Percentiles rank a stretch among this genome's conserved stretches.
phyloP scores from a whole-genome alignment of 2,888 invertebrate genomes.

The Pristionchus mayeri region DNA sequence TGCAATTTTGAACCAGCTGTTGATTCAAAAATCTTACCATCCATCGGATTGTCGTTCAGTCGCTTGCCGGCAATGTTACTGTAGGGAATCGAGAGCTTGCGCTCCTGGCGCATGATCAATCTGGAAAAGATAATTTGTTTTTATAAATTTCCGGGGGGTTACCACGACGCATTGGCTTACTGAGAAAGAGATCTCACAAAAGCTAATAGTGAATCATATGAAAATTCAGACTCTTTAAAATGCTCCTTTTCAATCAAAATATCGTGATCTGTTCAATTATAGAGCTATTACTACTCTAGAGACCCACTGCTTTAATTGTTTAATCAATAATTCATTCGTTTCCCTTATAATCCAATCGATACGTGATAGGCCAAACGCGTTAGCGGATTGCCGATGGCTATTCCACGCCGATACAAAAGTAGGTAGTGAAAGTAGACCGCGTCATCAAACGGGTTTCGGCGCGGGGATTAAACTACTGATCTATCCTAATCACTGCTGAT shows the following conservation, averaged over 20 bases:
- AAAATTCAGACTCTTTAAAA: no score
- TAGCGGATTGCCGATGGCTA: background rate
- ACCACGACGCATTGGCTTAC: no score
- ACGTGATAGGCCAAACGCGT: background rate
- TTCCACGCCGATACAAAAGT: background rate
- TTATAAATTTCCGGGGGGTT: background rate
- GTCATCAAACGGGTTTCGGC: background rate
- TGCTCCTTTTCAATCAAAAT: no score
- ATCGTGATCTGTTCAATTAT: background rate
- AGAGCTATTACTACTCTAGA: no score
- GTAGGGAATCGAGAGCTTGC: constrained; percentile 42
- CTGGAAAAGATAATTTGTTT: constrained; percentile 47
- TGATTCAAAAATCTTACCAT: constrained; percentile 49
- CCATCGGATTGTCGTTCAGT: constrained; percentile 63
- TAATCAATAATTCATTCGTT: background rate
- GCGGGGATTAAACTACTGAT: background rate
- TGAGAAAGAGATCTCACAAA: no score
- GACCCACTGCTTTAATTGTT: no score
- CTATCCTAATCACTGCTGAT: background rate
- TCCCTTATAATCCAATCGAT: background rate
- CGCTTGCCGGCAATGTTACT: constrained; percentile 51
- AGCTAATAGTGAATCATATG: no score
- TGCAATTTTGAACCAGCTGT: no score
- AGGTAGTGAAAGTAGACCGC: constrained; percentile 2
- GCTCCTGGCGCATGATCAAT: constrained; percentile 62